Evolutionary conservation across 2,888 invertebrate species (phyloP).

Genomic region (Orgyia antiqua): DNA sequence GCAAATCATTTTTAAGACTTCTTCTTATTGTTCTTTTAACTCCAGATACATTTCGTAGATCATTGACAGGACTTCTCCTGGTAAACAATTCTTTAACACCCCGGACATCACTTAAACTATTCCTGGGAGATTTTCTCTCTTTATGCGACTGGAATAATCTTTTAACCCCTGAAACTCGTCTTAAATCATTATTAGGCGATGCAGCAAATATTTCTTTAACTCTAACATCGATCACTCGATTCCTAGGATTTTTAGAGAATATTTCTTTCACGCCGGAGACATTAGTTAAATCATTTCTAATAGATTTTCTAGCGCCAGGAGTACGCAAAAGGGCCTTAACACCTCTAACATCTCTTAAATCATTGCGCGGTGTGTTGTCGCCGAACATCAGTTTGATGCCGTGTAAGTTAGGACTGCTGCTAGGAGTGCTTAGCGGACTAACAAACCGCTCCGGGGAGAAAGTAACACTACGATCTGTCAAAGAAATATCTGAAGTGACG

Average conservation of each 20-base stretch:
- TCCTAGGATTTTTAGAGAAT: slow-evolving; percentile 48
- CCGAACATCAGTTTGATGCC: slow-evolving; percentile 46
- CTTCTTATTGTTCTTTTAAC: slow-evolving; percentile 38
- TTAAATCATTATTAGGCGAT: slow-evolving; percentile 33
- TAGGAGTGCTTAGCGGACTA: slow-evolving; percentile 49
- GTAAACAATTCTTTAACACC: slow-evolving; percentile 53
- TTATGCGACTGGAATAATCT: slow-evolving; percentile 26
- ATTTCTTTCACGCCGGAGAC: slow-evolving; percentile 56
- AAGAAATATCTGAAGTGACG: slow-evolving; percentile 31
- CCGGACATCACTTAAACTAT: slow-evolving; percentile 51
- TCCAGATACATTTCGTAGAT: slow-evolving; percentile 53
- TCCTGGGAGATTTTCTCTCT: slow-evolving; percentile 39
- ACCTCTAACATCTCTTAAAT: slow-evolving; percentile 40
- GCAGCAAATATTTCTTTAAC: slow-evolving; percentile 49
- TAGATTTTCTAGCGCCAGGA: slow-evolving; percentile 41
- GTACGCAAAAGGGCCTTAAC: slow-evolving; percentile 38
- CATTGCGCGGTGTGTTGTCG: slow-evolving; percentile 41
- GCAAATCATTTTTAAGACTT: slow-evolving; percentile 48
- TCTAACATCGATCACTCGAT: slow-evolving; percentile 38
- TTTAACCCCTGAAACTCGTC: slow-evolving; percentile 42
- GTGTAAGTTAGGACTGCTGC: slow-evolving; percentile 36
- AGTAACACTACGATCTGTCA: slow-evolving; percentile 31
- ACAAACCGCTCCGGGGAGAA: slow-evolving; percentile 53
- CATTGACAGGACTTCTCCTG: slow-evolving; percentile 40
- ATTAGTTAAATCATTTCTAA: slow-evolving; percentile 54